phyloP scores from a whole-genome alignment of 2,113 vertebrate genomes.

The Ameiurus melas region DNA sequence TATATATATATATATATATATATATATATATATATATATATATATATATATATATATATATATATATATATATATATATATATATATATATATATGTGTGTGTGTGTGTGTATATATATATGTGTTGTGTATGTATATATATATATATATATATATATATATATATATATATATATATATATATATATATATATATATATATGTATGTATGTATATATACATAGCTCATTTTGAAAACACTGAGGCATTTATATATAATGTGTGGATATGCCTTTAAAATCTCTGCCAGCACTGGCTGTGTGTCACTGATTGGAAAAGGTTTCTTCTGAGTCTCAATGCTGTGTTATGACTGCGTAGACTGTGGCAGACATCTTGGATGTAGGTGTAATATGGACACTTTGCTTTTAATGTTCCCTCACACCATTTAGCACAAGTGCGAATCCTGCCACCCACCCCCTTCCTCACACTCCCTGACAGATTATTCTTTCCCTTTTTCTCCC shows the following conservation, averaged over 20 bases:
- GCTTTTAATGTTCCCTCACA: constrained; percentile 52
- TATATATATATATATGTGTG: too few relatives aligned
- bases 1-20: too few relatives aligned
- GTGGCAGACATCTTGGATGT: constrained; percentile 36
- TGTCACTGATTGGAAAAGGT: not conserved
- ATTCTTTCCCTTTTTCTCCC: constrained; percentile 27
- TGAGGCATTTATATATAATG: not conserved
- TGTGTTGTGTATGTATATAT: too few relatives aligned
- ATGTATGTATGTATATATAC: too few relatives aligned
- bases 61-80: too few relatives aligned
- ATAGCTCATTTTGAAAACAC: not conserved
- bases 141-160: too few relatives aligned
- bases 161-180: too few relatives aligned
- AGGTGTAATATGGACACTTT: constrained; percentile 54
- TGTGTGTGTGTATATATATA: too few relatives aligned
- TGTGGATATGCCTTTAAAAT: not conserved
- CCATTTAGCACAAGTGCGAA: constrained; percentile 56
- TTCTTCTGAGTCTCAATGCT: constrained; percentile 17
- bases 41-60: too few relatives aligned
- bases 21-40: too few relatives aligned
- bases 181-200: too few relatives aligned
- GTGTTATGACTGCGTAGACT: constrained; percentile 45
- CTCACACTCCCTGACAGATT: constrained; percentile 41
- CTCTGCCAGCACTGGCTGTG: not conserved
- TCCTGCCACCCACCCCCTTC: constrained; percentile 43